Base-by-base conservation (phyloP, 2,797 vertebrate species). In the Delichon dasypus region DNA sequence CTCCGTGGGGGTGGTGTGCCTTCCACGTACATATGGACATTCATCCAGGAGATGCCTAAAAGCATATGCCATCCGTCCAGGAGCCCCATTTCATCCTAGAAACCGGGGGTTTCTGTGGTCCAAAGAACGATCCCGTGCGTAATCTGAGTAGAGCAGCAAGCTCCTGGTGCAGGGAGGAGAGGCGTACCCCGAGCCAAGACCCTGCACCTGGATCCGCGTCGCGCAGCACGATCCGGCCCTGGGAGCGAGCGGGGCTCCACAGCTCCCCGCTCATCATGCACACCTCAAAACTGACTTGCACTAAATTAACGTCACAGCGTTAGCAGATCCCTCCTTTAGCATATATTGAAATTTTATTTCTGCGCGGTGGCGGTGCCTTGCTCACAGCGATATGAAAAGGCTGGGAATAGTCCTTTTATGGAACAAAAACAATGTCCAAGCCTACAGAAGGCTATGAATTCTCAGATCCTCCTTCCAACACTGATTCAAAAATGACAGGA, bases 401-500 rank as follows among this genome's bases (percentile, higher is more conserved):
- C 30, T 53, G 34, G 20, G 51, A 66, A 34, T 66, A 72, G 48
- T 65, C 57, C 20, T 72, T 95, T 61, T 85, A 73, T 1, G 4
- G 84, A 55, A 82, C 19, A 94, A 87, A 87, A 93, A 85, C 38
- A 85, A 89, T 62, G 5, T 21, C 94, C 64, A 23, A 95, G 44
- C 60, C 79, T 76, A 65, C 13, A 88, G 79, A 34, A 96, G 51
- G 57, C 74, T 67, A 66, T 88, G 93, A 97, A 94, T 92, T 64
- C 90, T 95, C 78, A 91, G 90, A 89, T 89, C 66, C 62, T 93
- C 90, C 88, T 96, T 57, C 77, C 55, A 94, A 77, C 58, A 94
- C 68, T 85, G 80, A 97, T 95, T 97, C 87, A 87, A 94, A 96
- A 95, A n/a, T 94, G 86, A 96, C 89, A 96, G 75, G 76, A 94